These are phyloP conservation scores for Lepidurus apus DNA, from an alignment of 1,140 invertebrate species.

Conservation along the genomic window DNA sequence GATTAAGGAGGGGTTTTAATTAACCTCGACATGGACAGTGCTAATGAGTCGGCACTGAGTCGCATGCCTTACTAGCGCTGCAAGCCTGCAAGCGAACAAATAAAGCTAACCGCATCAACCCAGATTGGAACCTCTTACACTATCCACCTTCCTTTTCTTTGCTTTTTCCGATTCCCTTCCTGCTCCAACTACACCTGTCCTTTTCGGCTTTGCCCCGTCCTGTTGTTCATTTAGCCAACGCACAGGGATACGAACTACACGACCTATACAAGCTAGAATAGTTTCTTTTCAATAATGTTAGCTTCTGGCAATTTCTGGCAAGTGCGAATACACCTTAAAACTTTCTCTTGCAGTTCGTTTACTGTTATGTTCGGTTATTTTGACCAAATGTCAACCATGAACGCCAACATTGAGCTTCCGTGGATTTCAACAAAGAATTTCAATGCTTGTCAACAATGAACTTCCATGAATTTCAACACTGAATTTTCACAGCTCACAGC, in stretches of 20 bases:
- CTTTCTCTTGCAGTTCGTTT: too few relatives aligned
- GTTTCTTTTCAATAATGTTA: too few relatives aligned
- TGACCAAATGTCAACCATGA: too few relatives aligned
- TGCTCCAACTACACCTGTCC: not conserved
- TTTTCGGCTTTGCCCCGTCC: not conserved
- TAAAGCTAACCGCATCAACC: not conserved
- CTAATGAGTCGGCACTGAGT: slow-evolving; percentile 16
- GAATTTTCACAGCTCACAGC: too few relatives aligned
- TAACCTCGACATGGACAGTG: slow-evolving; percentile 21
- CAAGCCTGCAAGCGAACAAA: not conserved
- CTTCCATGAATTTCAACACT: too few relatives aligned
- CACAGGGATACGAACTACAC: not conserved
- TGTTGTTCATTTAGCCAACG: slow-evolving; percentile 3
- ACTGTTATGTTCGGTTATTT: too few relatives aligned
- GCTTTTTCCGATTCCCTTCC: not conserved
- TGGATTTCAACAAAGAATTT: too few relatives aligned
- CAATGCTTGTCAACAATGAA: too few relatives aligned
- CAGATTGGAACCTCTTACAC: not conserved
- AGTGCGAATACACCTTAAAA: too few relatives aligned
- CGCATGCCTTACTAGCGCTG: not conserved
- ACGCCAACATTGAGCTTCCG: too few relatives aligned
- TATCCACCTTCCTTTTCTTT: not conserved
- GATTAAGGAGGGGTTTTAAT: slow-evolving; percentile 22
- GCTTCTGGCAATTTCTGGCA: too few relatives aligned
- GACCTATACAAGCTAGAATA: too few relatives aligned